These are phyloP conservation scores for Psephotus haematonotus DNA, from an alignment of 2,113 vertebrate genomes.

Conservation along the genomic window DNA sequence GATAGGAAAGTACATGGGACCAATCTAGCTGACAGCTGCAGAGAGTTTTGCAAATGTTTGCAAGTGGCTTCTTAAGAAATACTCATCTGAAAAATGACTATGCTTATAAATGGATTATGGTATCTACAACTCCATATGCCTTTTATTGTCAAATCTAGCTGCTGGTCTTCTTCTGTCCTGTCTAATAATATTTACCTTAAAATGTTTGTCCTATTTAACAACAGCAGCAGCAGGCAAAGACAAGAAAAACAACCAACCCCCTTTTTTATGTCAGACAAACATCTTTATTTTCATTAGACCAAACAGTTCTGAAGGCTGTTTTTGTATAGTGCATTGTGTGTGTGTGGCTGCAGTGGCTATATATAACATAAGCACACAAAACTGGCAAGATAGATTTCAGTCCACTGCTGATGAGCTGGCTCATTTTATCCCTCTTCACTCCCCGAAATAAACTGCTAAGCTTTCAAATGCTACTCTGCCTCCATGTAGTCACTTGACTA, in stretches of 20 bases:
- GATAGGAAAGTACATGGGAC: neutral
- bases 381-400: neutral
- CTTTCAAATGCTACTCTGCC: neutral
- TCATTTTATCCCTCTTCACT: neutral
- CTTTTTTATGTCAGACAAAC: neutral
- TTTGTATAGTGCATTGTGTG: neutral
- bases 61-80: conserved; percentile 52
- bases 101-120: conserved; percentile 38
- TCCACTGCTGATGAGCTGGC: neutral
- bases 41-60: conserved; percentile 34
- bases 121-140: conserved; percentile 18
- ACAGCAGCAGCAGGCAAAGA: neutral
- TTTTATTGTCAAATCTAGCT: neutral
- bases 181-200: conserved; percentile 20
- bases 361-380: neutral
- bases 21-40: conserved; percentile 38
- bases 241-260: neutral
- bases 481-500: conserved; percentile 8
- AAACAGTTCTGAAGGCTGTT: neutral
- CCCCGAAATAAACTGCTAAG: conserved; percentile 17
- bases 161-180: neutral
- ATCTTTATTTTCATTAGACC: neutral
- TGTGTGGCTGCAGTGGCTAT: neutral
- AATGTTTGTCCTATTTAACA: conserved; percentile 7
- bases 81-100: conserved; percentile 9